Percentiles rank a stretch among this genome's conserved stretches.
These are phyloP conservation scores for Onychomys leucogaster DNA, from an alignment of 2,797 vertebrate species.

Conservation along the genomic window DNA sequence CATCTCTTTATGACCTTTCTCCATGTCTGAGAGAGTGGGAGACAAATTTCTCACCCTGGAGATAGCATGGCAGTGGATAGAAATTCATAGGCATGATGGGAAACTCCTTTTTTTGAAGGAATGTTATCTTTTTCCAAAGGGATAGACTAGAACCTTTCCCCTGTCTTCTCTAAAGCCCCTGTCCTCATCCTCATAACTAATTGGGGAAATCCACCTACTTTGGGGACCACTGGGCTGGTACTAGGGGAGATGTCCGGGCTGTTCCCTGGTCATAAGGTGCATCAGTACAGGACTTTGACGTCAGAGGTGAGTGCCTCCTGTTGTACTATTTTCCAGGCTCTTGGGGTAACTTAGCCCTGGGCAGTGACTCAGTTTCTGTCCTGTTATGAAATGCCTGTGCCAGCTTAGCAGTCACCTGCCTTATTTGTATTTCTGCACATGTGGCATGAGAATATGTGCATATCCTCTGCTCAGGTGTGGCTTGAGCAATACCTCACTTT, in stretches of 20 bases:
- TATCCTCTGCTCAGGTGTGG: not conserved
- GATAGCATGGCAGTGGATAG: not conserved
- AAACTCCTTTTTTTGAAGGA: not conserved
- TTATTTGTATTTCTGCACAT: not conserved
- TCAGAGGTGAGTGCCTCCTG: not conserved
- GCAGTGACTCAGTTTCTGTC: not conserved
- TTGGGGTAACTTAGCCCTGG: not conserved
- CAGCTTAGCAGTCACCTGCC: not conserved
- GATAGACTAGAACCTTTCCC: not conserved
- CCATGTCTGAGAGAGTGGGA: not conserved
- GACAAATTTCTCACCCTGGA: fast-evolving
- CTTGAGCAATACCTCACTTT: not conserved
- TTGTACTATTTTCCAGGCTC: conserved; percentile 10
- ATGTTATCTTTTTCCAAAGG: not conserved
- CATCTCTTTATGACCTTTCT: not conserved
- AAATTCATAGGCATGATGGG: not conserved
- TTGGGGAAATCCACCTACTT: conserved; percentile 56
- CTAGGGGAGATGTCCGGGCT: conserved; percentile 56
- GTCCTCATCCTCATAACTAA: conserved; percentile 66
- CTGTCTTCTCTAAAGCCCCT: conserved; percentile 27
- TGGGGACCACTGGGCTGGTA: conserved; percentile 5
- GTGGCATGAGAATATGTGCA: not conserved
- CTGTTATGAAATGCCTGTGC: not conserved
- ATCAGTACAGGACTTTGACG: conserved; percentile 7
- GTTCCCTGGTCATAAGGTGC: conserved; percentile 24